phyloP scores from a whole-genome alignment of 1,140 invertebrate species.

The Teleogryllus occipitalis region DNA sequence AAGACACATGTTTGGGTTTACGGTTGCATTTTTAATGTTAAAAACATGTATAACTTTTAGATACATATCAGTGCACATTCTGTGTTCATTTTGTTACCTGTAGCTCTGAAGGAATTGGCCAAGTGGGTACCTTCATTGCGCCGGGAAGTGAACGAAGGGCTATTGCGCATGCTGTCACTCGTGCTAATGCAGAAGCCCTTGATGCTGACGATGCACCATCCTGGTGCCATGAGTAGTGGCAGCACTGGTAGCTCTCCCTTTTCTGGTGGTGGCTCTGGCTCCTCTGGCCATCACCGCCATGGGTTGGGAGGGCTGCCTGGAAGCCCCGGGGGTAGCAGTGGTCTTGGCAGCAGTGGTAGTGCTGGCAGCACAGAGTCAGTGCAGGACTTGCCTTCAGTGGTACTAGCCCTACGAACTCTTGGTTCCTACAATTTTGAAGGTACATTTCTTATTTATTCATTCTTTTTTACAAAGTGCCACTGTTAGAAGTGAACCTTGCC shows the following conservation, averaged over 20 bases:
- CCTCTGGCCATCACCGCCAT: neutral
- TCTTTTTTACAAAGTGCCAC: too few relatives aligned
- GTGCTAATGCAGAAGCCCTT: slow-evolving; percentile 80
- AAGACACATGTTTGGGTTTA: too few relatives aligned
- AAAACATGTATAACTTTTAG: too few relatives aligned
- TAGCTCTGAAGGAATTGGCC: slow-evolving; percentile 83
- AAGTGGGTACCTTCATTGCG: slow-evolving; percentile 80
- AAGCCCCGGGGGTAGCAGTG: neutral
- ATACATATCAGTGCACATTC: neutral
- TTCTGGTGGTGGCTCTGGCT: neutral
- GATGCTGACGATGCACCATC: slow-evolving; percentile 48
- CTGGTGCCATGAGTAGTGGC: slow-evolving; percentile 55
- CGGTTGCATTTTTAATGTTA: too few relatives aligned
- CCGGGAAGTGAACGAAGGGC: slow-evolving; percentile 82
- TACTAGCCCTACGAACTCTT: slow-evolving; percentile 86
- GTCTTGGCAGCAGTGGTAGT: neutral
- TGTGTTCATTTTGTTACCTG: neutral
- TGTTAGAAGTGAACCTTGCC: too few relatives aligned
- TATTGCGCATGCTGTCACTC: slow-evolving; percentile 48
- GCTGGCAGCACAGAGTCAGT: slow-evolving; percentile 34
- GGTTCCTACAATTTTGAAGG: slow-evolving; percentile 93
- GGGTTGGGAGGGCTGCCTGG: neutral
- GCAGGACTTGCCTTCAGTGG: slow-evolving; percentile 71
- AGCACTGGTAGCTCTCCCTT: slow-evolving; percentile 26
- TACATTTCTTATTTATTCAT: too few relatives aligned